Evolutionary conservation across 2,888 invertebrate species (phyloP).

Genomic region (Drosophila limbata): DNA sequence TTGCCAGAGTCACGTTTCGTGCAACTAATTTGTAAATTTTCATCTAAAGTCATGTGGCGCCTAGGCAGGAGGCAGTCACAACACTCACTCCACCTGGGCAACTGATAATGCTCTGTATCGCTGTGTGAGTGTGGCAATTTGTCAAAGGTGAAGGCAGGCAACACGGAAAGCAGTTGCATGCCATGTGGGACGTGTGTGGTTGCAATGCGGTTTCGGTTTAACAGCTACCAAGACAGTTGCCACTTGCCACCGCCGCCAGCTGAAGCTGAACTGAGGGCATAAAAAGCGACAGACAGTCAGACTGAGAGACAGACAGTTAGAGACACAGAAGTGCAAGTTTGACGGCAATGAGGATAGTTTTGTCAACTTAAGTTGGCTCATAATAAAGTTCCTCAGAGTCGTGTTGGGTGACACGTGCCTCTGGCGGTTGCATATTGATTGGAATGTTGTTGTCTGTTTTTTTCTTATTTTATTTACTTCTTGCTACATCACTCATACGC

Average conservation of each 20-base stretch:
- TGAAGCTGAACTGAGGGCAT: slow-evolving; percentile 30
- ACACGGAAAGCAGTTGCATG: slow-evolving; percentile 50
- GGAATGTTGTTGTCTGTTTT: slow-evolving; percentile 23
- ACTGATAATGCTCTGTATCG: slow-evolving; percentile 26
- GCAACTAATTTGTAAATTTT: slow-evolving; percentile 80
- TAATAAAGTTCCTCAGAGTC: slow-evolving; percentile 54
- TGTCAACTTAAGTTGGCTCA: slow-evolving; percentile 71
- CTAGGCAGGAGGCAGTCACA: slow-evolving; percentile 5
- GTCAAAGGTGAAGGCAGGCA: slow-evolving; percentile 62
- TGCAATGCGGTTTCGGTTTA: slow-evolving; percentile 71
- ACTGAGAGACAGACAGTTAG: not conserved
- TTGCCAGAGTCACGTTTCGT: slow-evolving; percentile 71
- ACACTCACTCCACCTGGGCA: slow-evolving; percentile 12
- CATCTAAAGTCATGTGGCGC: slow-evolving; percentile 49
- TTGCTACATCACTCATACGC: slow-evolving; percentile 26
- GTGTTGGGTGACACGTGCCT: slow-evolving; percentile 49
- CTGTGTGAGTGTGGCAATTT: slow-evolving; percentile 51
- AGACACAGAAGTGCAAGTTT: slow-evolving; percentile 36
- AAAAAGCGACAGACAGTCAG: slow-evolving; percentile 47
- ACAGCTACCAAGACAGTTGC: slow-evolving; percentile 54
- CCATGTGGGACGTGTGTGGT: slow-evolving; percentile 78
- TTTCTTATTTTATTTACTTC: slow-evolving; percentile 1
- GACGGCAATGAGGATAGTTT: slow-evolving; percentile 52
- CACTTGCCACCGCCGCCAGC: slow-evolving; percentile 5
- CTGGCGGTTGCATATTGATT: slow-evolving; percentile 58